Evolutionary conservation across 1,140 invertebrate genomes (phyloP).

Genomic region (Bombus pyrosoma): DNA sequence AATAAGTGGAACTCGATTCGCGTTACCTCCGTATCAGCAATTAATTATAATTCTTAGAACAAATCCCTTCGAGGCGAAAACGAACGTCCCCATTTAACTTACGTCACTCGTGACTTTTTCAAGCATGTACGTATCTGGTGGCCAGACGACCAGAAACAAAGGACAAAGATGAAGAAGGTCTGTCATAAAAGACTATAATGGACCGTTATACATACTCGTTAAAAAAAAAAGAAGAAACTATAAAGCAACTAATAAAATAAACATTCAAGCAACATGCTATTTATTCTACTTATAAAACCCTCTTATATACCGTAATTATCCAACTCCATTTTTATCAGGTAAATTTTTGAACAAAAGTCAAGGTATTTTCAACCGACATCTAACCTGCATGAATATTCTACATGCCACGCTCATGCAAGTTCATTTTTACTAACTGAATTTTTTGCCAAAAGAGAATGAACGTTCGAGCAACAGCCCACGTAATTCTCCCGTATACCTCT

Average conservation of each 20-base stretch:
- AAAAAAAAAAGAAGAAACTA: too few relatives aligned
- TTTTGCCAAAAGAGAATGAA: neutral
- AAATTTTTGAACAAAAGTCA: neutral
- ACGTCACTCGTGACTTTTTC: conserved; percentile 39
- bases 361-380: neutral
- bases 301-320: too few relatives aligned
- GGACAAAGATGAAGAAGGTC: neutral
- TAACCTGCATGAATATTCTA: neutral
- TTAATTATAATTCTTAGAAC: conserved; percentile 29
- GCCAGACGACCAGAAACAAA: conserved; percentile 36
- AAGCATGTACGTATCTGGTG: neutral
- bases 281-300: too few relatives aligned
- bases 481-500: neutral
- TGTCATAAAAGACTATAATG: neutral
- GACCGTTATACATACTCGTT: neutral
- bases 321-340: neutral
- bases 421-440: neutral
- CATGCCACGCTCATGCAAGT: neutral
- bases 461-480: neutral
- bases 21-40: conserved; percentile 8
- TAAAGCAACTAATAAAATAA: too few relatives aligned
- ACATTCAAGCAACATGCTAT: too few relatives aligned
- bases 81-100: conserved; percentile 13
- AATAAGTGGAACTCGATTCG: neutral
- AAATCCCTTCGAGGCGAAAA: neutral